Conservation (phyloP, 1,140 invertebrate species). For the Zaprionus africanus region DNA sequence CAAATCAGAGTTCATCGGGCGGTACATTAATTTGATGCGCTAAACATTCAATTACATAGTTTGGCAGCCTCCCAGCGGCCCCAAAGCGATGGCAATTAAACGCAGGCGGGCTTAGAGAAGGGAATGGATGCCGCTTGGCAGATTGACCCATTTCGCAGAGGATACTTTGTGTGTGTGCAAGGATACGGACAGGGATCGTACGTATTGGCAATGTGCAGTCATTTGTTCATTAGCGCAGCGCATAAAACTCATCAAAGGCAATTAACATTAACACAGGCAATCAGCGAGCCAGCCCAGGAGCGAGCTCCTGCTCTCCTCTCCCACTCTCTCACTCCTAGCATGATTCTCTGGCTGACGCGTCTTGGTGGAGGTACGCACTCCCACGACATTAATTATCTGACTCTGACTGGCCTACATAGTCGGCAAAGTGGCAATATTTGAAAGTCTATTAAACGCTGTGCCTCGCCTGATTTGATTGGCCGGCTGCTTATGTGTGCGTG, state of each 20-base stretch:
- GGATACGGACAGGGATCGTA: slow-evolving; percentile 32
- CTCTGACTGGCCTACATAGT: slow-evolving; percentile 57
- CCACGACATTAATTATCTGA: slow-evolving; percentile 78
- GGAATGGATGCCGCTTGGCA: neutral
- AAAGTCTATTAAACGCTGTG: slow-evolving; percentile 79
- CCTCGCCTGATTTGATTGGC: slow-evolving; percentile 59
- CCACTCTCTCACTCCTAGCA: neutral
- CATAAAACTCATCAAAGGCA: slow-evolving; percentile 82
- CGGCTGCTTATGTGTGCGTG: slow-evolving; percentile 36
- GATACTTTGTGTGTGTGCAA: slow-evolving; percentile 33
- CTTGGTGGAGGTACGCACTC: slow-evolving; percentile 28
- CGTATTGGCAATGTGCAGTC: slow-evolving; percentile 78
- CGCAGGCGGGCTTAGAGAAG: neutral
- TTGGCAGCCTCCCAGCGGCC: slow-evolving; percentile 8
- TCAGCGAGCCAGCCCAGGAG: slow-evolving; percentile 49
- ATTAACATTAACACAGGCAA: slow-evolving; percentile 82
- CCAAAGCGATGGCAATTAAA: slow-evolving; percentile 61
- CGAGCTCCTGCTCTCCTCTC: neutral
- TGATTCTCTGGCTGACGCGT: neutral
- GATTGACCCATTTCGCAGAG: slow-evolving; percentile 3
- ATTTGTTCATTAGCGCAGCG: slow-evolving; percentile 80
- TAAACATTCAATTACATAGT: slow-evolving; percentile 67
- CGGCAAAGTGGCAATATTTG: slow-evolving; percentile 78
- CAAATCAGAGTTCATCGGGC: slow-evolving; percentile 3
- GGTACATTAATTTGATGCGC: slow-evolving; percentile 48